These are phyloP conservation scores for Lithophane ornitopus DNA, from an alignment of 2,888 invertebrate species.

Conservation along the genomic window DNA sequence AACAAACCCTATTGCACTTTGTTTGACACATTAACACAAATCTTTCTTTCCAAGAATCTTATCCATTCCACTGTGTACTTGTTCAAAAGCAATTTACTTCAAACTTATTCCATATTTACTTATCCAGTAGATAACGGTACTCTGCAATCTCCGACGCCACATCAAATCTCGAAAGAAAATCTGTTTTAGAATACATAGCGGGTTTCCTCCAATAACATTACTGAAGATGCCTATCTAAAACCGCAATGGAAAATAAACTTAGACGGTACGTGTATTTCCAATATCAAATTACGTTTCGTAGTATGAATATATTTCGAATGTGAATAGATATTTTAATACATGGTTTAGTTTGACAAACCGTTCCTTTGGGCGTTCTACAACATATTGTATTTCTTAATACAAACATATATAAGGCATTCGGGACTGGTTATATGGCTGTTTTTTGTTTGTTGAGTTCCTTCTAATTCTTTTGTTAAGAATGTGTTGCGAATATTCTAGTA, in stretches of 20 bases:
- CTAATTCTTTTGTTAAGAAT: conserved; percentile 30
- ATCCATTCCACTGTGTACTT: conserved; percentile 39
- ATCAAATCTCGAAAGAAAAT: conserved; percentile 37
- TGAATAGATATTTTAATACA: conserved; percentile 44
- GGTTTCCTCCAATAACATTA: conserved; percentile 40
- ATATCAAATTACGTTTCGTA: conserved; percentile 18
- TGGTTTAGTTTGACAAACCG: conserved; percentile 48
- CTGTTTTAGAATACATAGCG: conserved; percentile 48
- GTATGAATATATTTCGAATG: conserved; percentile 31
- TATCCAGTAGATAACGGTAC: conserved; percentile 35
- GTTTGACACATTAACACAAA: conserved; percentile 45
- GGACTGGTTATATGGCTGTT: conserved; percentile 17
- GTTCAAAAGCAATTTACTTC: conserved; percentile 56
- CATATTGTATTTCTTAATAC: conserved; percentile 23
- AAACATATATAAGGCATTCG: conserved; percentile 21
- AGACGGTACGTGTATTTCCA: conserved; percentile 28
- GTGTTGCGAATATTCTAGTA: conserved; percentile 16
- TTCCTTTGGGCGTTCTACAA: conserved; percentile 21
- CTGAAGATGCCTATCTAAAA: conserved; percentile 10
- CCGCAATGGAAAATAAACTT: conserved; percentile 38
- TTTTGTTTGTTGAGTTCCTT: conserved; percentile 12
- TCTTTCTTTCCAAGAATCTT: conserved; percentile 20
- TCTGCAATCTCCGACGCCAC: conserved; percentile 10
- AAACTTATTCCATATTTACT: conserved; percentile 50
- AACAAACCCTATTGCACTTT: conserved; percentile 14